Conservation (phyloP, 2,888 invertebrate species). For the Ptychoptera albimana region DNA sequence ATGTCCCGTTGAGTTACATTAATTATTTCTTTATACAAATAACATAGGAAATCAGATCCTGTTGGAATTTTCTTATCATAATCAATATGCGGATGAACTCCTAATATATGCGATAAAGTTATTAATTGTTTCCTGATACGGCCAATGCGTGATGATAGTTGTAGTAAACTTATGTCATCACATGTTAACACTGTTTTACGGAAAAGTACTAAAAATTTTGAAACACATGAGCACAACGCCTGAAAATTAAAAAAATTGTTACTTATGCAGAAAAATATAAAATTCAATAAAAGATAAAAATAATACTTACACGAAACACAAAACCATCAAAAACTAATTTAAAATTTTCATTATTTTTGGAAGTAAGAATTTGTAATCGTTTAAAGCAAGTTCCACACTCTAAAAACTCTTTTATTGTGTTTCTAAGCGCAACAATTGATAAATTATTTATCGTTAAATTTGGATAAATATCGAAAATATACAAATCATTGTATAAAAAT, state of each 20-base stretch:
- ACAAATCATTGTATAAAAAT: slow-evolving; percentile 32
- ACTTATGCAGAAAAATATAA: neutral
- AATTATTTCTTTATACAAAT: slow-evolving; percentile 24
- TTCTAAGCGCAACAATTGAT: slow-evolving; percentile 30
- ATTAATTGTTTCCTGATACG: slow-evolving; percentile 21
- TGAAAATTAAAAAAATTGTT: slow-evolving; percentile 18
- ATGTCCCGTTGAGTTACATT: slow-evolving; percentile 20
- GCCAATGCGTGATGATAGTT: slow-evolving; percentile 17
- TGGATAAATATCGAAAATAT: slow-evolving; percentile 32
- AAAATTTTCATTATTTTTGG: slow-evolving; percentile 15
- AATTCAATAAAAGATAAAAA: neutral
- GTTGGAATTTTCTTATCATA: slow-evolving; percentile 15
- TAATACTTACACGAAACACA: slow-evolving; percentile 18
- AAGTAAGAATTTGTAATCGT: slow-evolving; percentile 19
- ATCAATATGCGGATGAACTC: slow-evolving; percentile 16
- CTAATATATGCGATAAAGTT: slow-evolving; percentile 20
- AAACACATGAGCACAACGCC: slow-evolving; percentile 45
- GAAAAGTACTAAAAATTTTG: slow-evolving; percentile 41
- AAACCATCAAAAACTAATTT: slow-evolving; percentile 21
- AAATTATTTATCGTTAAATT: slow-evolving; percentile 33
- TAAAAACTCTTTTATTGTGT: slow-evolving; percentile 24
- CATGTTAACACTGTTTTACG: slow-evolving; percentile 27
- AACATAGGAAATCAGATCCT: slow-evolving; percentile 23
- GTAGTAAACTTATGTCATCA: slow-evolving; percentile 16
- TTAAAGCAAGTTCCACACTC: slow-evolving; percentile 24